Conservation (phyloP, 2,888 invertebrate species). For the Pristionchus exspectatus region DNA sequence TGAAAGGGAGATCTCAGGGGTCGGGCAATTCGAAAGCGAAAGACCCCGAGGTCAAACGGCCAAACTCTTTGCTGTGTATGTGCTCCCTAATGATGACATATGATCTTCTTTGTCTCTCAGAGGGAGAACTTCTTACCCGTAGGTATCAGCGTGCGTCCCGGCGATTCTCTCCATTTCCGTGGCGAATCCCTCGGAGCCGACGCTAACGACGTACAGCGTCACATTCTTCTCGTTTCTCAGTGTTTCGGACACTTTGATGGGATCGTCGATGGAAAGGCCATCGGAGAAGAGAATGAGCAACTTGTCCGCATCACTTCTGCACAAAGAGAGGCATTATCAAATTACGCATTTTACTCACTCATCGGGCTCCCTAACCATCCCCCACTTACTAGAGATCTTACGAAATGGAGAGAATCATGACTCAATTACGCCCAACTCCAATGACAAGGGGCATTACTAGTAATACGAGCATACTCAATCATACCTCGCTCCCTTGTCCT, state of each 20-base stretch:
- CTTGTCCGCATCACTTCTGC: conserved; percentile 56
- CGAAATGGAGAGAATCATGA: not conserved
- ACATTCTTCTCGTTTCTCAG: conserved; percentile 68
- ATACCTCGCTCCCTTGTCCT: conserved; percentile 54
- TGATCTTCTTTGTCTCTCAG: not conserved
- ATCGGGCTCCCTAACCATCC: not conserved
- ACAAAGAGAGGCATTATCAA: not conserved
- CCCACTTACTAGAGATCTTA: too few relatives aligned
- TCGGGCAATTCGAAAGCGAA: conserved; percentile 3
- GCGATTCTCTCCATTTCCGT: conserved; percentile 75
- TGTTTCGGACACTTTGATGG: conserved; percentile 69
- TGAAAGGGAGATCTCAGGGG: conserved; percentile 37
- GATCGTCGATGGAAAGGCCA: conserved; percentile 77
- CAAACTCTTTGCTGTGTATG: not conserved
- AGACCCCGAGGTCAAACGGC: conserved; percentile 33
- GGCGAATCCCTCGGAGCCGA: conserved; percentile 73
- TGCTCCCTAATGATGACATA: conserved; percentile 22
- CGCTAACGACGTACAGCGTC: conserved; percentile 74
- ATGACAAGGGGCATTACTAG: not conserved
- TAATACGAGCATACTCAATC: conserved; percentile 3
- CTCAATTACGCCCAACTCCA: not conserved
- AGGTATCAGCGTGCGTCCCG: conserved; percentile 73
- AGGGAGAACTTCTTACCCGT: conserved; percentile 65
- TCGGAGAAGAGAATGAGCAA: conserved; percentile 77
- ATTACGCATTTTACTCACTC: not conserved